phyloP scores from a whole-genome alignment of 1,140 invertebrate species.

The Batillaria attramentaria region DNA sequence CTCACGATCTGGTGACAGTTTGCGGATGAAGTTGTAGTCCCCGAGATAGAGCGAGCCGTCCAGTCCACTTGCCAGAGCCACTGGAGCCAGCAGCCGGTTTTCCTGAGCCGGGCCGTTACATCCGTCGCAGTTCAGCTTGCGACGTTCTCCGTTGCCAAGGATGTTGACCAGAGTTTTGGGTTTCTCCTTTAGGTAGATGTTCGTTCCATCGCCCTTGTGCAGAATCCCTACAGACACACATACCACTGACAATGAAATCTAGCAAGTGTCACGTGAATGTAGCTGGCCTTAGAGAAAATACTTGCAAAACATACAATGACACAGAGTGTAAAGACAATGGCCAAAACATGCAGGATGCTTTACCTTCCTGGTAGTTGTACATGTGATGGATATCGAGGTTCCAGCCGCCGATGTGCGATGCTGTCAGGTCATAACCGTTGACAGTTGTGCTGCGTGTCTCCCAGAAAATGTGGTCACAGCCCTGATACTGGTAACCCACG shows the following conservation, averaged over 20 bases:
- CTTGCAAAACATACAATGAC: too few species aligned
- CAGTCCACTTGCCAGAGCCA: slow-evolving; percentile 89
- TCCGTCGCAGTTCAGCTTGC: slow-evolving; percentile 78
- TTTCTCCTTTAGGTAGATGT: slow-evolving; percentile 95
- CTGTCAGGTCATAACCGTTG: slow-evolving; percentile 96
- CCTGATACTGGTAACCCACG: slow-evolving; percentile 95
- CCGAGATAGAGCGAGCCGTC: slow-evolving; percentile 97
- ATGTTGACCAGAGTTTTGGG: slow-evolving; percentile 92
- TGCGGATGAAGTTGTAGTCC: slow-evolving; percentile 94
- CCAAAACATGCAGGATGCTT: too few species aligned
- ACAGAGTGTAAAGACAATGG: too few species aligned
- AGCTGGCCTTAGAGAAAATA: not conserved
- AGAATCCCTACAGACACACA: slow-evolving; percentile 93
- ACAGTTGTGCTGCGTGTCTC: slow-evolving; percentile 95
- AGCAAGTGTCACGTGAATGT: too few species aligned
- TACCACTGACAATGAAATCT: too few species aligned
- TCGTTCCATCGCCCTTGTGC: slow-evolving; percentile 97
- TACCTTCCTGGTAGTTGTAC: slow-evolving; percentile 97
- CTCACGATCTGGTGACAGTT: slow-evolving; percentile 83
- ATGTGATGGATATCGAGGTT: slow-evolving; percentile 97
- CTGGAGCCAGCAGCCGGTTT: slow-evolving; percentile 89
- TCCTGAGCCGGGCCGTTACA: slow-evolving; percentile 87
- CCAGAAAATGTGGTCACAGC: slow-evolving; percentile 95
- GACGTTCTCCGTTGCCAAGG: slow-evolving; percentile 92
- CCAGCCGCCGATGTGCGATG: slow-evolving; percentile 97